Conservation (phyloP, 2,113 vertebrate genomes). For the Myanophis thanlyinensis region DNA sequence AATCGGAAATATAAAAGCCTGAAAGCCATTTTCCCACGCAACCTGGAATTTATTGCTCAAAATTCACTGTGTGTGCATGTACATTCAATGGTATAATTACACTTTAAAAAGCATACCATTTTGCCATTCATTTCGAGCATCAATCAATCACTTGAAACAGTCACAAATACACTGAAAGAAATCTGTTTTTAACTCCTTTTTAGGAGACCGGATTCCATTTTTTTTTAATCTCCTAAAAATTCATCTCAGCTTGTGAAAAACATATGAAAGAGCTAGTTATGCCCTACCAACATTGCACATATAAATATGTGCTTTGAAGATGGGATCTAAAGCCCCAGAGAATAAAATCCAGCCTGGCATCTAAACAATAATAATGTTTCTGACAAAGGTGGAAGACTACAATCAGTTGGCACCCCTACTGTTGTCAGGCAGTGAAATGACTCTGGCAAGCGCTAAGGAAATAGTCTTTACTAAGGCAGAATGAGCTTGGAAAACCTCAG, state of each 20-base stretch:
- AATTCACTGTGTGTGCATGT: neutral
- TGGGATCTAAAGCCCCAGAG: neutral
- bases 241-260: neutral
- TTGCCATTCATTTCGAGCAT: neutral
- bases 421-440: neutral
- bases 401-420: neutral
- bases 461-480: neutral
- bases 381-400: neutral
- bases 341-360: neutral
- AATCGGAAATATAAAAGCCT: neutral
- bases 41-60: neutral
- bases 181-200: neutral
- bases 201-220: neutral
- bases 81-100: neutral
- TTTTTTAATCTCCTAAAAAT: neutral
- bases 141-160: neutral
- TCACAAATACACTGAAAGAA: neutral
- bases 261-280: neutral
- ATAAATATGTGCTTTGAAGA: neutral
- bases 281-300: neutral
- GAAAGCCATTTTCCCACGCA: neutral
- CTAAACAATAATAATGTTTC: neutral
- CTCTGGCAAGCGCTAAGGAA: neutral
- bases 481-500: neutral
- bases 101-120: neutral